phyloP scores from a whole-genome alignment of 2,113 vertebrate species.

The Megaceryle torquata region DNA sequence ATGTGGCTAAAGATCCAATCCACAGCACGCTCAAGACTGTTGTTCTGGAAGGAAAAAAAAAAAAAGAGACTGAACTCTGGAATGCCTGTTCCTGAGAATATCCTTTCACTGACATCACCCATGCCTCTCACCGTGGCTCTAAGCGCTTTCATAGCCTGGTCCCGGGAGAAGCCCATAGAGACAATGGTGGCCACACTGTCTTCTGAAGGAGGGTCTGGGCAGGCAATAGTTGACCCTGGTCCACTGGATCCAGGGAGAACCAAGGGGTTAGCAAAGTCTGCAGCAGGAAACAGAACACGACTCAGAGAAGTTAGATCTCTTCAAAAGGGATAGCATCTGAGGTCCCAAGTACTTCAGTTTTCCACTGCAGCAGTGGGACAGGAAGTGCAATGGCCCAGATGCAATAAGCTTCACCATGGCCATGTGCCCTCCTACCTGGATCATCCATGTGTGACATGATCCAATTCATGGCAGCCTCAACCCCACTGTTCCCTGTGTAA shows the following conservation, averaged over 20 bases:
- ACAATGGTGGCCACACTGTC: conserved; percentile 95
- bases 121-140: conserved; percentile 85
- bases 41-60: conserved; percentile 78
- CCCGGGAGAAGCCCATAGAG: conserved; percentile 97
- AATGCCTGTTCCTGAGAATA: not conserved
- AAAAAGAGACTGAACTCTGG: not conserved
- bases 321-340: not conserved
- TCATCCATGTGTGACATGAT: conserved; percentile 98
- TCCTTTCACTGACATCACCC: too few species aligned
- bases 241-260: conserved; percentile 91
- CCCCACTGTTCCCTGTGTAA: conserved; percentile 95
- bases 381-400: not conserved
- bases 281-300: not conserved
- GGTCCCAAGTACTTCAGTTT: not conserved
- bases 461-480: conserved; percentile 97
- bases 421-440: conserved; percentile 80
- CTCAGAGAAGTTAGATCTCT: not conserved
- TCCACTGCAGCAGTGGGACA: not conserved
- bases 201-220: conserved; percentile 85
- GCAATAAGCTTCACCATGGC: not conserved
- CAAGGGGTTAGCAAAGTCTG: conserved; percentile 94
- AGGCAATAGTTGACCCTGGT: conserved; percentile 81
- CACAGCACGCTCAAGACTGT: conserved; percentile 91
- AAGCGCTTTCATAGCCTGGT: conserved; percentile 94
- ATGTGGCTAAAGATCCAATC: conserved; percentile 99